A percentile compares a stretch with the other conserved stretches of the same genome.
These are phyloP conservation scores for Daphoenositta chrysoptera DNA, from an alignment of 2,113 vertebrate species.

Conservation along the genomic window DNA sequence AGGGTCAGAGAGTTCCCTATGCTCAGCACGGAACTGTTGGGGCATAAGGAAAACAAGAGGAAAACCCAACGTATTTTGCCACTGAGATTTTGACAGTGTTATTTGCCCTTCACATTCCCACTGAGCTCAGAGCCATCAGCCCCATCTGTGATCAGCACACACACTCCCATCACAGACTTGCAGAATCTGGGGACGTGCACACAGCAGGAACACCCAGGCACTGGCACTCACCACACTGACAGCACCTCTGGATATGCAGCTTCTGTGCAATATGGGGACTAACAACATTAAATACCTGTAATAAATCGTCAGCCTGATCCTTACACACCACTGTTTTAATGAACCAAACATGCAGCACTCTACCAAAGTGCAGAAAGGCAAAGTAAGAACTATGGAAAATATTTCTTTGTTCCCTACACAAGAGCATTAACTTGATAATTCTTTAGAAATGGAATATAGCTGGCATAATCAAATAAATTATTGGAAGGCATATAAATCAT, in stretches of 20 bases:
- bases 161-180: neutral
- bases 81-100: neutral
- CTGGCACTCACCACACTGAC: neutral
- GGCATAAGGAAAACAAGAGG: neutral
- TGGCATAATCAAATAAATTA: conserved; percentile 77
- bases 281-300: conserved; percentile 10
- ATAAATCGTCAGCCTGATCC: conserved; percentile 8
- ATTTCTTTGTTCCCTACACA: conserved; percentile 52
- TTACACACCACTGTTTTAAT: neutral
- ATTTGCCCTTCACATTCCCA: neutral
- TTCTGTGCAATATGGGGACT: neutral
- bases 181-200: fast-evolving
- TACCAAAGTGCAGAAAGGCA: neutral
- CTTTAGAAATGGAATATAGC: conserved; percentile 69
- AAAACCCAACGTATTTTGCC: fast-evolving
- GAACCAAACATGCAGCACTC: neutral
- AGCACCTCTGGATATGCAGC: fast-evolving
- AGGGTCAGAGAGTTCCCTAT: neutral
- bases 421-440: conserved; percentile 62
- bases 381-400: conserved; percentile 41
- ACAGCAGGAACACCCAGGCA: neutral
- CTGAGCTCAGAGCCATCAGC: neutral
- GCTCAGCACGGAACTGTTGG: fast-evolving
- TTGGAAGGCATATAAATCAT: conserved; percentile 80
- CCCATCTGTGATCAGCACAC: neutral